phyloP scores from a whole-genome alignment of 2,113 vertebrate species.

The Scolopax mira region DNA sequence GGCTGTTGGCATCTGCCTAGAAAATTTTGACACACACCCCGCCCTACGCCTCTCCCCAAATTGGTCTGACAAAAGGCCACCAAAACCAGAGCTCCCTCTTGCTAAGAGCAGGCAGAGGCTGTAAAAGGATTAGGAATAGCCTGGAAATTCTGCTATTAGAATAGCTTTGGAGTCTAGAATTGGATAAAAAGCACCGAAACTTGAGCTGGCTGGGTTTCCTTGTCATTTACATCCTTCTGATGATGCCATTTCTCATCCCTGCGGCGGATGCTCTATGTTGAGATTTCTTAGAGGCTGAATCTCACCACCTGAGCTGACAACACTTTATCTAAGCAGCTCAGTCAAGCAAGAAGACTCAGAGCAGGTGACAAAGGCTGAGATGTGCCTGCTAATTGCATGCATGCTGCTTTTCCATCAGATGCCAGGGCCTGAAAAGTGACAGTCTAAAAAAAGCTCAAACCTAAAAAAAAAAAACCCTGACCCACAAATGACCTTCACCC shows the following conservation, averaged over 20 bases:
- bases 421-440: background rate
- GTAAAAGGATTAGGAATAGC: background rate
- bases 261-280: background rate
- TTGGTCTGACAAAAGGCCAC: background rate
- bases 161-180: background rate
- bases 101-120: background rate
- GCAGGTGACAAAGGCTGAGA: constrained; percentile 33
- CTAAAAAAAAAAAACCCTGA: background rate
- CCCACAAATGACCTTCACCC: background rate
- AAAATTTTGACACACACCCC: background rate
- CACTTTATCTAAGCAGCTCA: constrained; percentile 27
- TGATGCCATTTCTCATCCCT: background rate
- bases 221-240: background rate
- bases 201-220: background rate
- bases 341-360: background rate
- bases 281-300: constrained; percentile 22
- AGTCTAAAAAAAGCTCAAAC: background rate
- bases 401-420: background rate
- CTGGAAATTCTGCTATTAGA: background rate
- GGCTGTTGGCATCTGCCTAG: background rate
- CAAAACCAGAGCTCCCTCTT: background rate
- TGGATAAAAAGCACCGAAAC: background rate
- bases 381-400: background rate
- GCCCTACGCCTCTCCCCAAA: rapidly evolving
- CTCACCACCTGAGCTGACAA: constrained; percentile 31